Percentiles rank a stretch among this genome's conserved stretches.
Evolutionary conservation across 2,888 invertebrate genomes (phyloP).

Genomic region (Eupithecia insigniata): DNA sequence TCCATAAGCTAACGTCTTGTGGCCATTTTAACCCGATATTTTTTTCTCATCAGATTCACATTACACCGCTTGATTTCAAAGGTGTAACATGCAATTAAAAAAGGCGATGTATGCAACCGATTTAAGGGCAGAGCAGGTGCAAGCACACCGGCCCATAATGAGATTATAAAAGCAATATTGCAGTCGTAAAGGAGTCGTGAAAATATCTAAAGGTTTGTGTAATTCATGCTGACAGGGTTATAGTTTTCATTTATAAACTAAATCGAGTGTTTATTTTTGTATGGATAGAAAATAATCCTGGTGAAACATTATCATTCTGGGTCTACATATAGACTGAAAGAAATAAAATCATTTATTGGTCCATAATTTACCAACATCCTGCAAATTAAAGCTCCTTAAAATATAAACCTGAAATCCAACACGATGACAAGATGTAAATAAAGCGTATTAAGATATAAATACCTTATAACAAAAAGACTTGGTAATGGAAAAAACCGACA

Average conservation of each 20-base stretch:
- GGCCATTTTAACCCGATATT: neutral
- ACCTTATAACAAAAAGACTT: neutral
- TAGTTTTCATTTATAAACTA: constrained; percentile 15
- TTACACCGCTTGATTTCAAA: constrained; percentile 15
- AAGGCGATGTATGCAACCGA: constrained; percentile 55
- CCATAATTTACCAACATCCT: neutral
- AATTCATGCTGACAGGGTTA: constrained; percentile 8
- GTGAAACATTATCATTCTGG: neutral
- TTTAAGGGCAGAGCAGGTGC: constrained; percentile 60
- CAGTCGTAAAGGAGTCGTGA: constrained; percentile 34
- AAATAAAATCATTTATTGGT: neutral
- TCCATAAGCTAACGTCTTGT: neutral
- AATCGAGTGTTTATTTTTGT: neutral
- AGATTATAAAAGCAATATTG: constrained; percentile 76
- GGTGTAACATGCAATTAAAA: constrained; percentile 47
- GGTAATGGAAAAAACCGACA: no score
- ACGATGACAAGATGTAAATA: neutral
- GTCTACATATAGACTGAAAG: neutral
- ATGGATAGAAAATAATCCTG: neutral
- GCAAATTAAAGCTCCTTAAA: neutral
- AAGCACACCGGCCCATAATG: constrained; percentile 66
- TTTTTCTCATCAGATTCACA: constrained; percentile 8
- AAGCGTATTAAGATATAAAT: no score
- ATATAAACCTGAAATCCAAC: neutral
- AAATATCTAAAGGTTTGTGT: constrained; percentile 12